phyloP scores from a whole-genome alignment of 2,888 invertebrate genomes.

The Eristalis arbustorum region DNA sequence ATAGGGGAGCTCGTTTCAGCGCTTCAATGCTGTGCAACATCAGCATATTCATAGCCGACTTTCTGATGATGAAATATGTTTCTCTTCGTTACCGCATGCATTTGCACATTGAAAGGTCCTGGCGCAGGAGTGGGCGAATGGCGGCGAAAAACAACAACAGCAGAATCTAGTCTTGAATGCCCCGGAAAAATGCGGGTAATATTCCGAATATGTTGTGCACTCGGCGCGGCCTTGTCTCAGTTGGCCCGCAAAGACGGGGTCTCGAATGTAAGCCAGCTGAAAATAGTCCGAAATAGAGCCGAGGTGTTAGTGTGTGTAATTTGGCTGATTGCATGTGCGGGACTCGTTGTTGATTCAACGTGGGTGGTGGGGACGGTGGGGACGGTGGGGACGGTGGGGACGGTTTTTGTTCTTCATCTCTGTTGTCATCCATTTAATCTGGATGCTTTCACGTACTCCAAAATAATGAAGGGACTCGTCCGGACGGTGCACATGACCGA shows the following conservation, averaged over 20 bases:
- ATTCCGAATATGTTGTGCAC: background rate
- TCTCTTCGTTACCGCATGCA: constrained; percentile 9
- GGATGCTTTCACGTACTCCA: background rate
- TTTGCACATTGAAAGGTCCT: background rate
- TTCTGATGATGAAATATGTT: constrained; percentile 38
- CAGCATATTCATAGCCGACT: constrained; percentile 30
- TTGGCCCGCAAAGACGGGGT: background rate
- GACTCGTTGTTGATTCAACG: background rate
- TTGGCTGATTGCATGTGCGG: constrained; percentile 2
- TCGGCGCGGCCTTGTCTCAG: background rate
- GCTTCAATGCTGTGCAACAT: constrained; percentile 20
- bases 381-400: too few relatives aligned
- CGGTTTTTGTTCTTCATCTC: background rate
- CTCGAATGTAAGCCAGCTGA: background rate
- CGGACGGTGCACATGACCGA: too few relatives aligned
- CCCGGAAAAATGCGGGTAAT: background rate
- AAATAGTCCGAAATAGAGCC: constrained; percentile 1
- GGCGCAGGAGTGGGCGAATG: background rate
- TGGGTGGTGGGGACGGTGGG: background rate
- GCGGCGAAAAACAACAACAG: background rate
- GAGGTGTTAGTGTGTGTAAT: constrained; percentile 27
- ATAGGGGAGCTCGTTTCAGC: background rate
- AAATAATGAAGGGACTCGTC: background rate
- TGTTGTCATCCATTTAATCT: background rate
- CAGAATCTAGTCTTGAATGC: background rate